phyloP scores from a whole-genome alignment of 1,140 invertebrate species.

The Scylla paramamosain region DNA sequence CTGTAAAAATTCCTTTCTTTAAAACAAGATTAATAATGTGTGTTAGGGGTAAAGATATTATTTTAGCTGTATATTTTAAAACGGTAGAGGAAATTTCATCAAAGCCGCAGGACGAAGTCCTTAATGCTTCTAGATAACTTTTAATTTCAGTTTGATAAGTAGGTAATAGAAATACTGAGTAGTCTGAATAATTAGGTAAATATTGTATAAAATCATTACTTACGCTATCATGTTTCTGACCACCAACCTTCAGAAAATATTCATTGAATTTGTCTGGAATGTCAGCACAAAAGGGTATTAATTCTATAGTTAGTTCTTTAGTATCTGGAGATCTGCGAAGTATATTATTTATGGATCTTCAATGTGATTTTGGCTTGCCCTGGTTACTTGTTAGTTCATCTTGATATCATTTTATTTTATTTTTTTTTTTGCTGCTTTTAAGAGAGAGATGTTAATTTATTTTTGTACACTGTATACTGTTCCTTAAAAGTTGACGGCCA shows the following conservation, averaged over 20 bases:
- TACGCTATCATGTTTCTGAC: too few species aligned
- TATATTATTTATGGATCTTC: not conserved
- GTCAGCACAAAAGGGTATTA: not conserved
- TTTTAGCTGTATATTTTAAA: not conserved
- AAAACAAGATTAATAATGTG: not conserved
- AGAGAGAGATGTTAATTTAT: constrained; percentile 18
- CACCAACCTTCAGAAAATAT: too few species aligned
- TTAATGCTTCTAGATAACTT: too few species aligned
- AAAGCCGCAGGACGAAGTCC: not conserved
- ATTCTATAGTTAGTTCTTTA: not conserved
- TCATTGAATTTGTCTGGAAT: not conserved
- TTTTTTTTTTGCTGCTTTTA: too few species aligned
- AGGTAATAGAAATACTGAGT: too few species aligned
- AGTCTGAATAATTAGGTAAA: too few species aligned
- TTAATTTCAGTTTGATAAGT: not conserved
- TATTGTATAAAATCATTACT: too few species aligned
- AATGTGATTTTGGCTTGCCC: not conserved
- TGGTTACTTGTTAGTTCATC: not conserved
- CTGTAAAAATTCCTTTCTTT: not conserved
- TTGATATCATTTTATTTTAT: not conserved
- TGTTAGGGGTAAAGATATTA: not conserved
- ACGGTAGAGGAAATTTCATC: not conserved
- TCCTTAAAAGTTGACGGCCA: constrained; percentile 16
- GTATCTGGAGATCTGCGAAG: not conserved
- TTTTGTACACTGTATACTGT: not conserved